Percentiles rank a stretch among this genome's conserved stretches.
phyloP scores from a whole-genome alignment of 2,113 vertebrate species.

The Merops nubicus region DNA sequence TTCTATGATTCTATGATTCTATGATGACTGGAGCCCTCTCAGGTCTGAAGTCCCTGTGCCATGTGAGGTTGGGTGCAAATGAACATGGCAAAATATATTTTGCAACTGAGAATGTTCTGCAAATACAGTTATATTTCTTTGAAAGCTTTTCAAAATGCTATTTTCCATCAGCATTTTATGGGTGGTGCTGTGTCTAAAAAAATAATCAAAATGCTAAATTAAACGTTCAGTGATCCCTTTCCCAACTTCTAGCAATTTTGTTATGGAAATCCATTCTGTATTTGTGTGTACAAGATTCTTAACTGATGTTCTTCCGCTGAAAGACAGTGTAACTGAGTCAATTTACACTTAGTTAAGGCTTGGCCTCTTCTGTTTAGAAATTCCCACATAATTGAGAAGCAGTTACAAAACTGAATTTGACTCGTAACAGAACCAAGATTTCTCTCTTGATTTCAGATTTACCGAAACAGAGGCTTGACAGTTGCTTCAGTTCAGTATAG shows the following conservation, averaged over 20 bases:
- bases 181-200: neutral
- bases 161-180: neutral
- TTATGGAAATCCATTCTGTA: neutral
- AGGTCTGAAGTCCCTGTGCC: neutral
- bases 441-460: constrained; percentile 19
- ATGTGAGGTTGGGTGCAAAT: neutral
- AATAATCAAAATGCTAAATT: neutral
- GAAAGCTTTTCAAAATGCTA: neutral
- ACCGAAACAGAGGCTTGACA: neutral
- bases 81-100: neutral
- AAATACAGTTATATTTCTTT: neutral
- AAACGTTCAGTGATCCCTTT: neutral
- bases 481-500: neutral
- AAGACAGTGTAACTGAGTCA: neutral
- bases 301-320: neutral
- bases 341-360: neutral
- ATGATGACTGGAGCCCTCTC: neutral
- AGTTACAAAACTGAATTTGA: neutral
- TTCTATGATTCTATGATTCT: too few species aligned
- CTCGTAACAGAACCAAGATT: neutral
- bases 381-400: neutral
- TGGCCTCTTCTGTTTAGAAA: neutral
- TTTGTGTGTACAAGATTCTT: neutral
- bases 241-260: neutral
- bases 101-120: neutral